These are phyloP conservation scores for Microplitis mediator DNA, from an alignment of 1,140 invertebrate species.

Conservation along the genomic window DNA sequence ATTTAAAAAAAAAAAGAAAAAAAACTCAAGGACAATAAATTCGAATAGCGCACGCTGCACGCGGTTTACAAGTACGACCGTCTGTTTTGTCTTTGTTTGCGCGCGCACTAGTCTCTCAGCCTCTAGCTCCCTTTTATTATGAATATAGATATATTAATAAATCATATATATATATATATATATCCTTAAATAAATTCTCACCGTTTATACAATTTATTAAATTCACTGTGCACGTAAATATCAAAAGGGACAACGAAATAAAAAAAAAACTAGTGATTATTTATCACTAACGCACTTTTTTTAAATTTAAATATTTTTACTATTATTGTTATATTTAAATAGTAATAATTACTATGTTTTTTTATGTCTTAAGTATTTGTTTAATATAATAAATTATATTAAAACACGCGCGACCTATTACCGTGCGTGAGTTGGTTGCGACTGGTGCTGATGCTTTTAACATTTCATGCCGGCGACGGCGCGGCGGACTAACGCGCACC, in stretches of 20 bases:
- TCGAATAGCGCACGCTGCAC: conserved; percentile 4
- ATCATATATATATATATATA: neutral
- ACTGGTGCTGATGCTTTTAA: conserved; percentile 36
- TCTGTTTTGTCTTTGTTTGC: conserved; percentile 14
- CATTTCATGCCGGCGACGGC: conserved; percentile 36
- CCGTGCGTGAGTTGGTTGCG: conserved; percentile 51
- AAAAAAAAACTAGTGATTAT: neutral
- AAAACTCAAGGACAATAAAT: neutral
- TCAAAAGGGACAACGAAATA: conserved; percentile 14
- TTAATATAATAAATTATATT: neutral
- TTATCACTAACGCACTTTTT: conserved; percentile 15
- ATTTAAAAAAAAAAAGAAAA: neutral
- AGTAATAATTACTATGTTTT: too few species aligned
- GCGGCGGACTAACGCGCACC: conserved; percentile 39
- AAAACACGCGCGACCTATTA: conserved; percentile 32
- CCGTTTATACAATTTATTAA: neutral
- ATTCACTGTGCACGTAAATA: neutral
- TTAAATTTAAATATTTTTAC: too few species aligned
- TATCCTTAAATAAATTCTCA: too few species aligned
- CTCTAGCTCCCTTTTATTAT: neutral
- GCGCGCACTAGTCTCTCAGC: neutral
- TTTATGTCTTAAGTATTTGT: neutral
- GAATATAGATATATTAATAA: neutral
- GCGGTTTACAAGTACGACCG: neutral
- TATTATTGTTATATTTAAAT: too few species aligned